Evolutionary conservation across 2,888 invertebrate species (phyloP).

Genomic region (Ischnus inquisitorius): DNA sequence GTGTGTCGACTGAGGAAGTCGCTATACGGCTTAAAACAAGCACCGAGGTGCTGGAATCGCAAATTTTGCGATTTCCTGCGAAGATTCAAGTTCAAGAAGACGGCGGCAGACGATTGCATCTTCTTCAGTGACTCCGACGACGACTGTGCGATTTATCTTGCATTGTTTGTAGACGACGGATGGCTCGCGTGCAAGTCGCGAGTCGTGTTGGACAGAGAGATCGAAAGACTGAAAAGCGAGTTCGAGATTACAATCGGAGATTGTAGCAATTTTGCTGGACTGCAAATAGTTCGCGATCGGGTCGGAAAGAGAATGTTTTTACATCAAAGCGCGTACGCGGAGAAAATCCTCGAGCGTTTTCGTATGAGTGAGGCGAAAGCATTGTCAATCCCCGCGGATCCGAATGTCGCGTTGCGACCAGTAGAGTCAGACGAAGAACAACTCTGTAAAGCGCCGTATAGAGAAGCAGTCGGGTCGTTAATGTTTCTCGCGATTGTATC

Average conservation of each 20-base stretch:
- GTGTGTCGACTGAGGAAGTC: conserved; percentile 61
- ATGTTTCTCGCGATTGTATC: conserved; percentile 42
- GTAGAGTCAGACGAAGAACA: background rate
- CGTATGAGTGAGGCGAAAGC: background rate
- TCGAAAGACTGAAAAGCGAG: background rate
- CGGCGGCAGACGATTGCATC: conserved; percentile 60
- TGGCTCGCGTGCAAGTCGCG: conserved; percentile 51
- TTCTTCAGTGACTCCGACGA: conserved; percentile 32
- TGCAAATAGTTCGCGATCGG: background rate
- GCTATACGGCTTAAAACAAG: conserved; percentile 64
- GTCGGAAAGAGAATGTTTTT: background rate
- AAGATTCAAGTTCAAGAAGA: conserved; percentile 40
- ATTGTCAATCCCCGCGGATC: background rate
- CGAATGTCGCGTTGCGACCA: background rate
- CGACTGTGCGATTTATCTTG: conserved; percentile 50
- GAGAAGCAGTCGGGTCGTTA: conserved; percentile 22
- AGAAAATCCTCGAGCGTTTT: background rate
- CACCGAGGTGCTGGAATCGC: too few relatives aligned
- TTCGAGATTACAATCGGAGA: conserved; percentile 2
- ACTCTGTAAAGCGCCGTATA: background rate
- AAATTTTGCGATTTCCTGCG: conserved; percentile 48
- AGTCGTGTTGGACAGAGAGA: conserved; percentile 15
- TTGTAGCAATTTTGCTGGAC: background rate
- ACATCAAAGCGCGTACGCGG: background rate
- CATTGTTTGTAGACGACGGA: conserved; percentile 67